Conservation (phyloP, 2,797 vertebrate genomes). For the Lerista edwardsae region DNA sequence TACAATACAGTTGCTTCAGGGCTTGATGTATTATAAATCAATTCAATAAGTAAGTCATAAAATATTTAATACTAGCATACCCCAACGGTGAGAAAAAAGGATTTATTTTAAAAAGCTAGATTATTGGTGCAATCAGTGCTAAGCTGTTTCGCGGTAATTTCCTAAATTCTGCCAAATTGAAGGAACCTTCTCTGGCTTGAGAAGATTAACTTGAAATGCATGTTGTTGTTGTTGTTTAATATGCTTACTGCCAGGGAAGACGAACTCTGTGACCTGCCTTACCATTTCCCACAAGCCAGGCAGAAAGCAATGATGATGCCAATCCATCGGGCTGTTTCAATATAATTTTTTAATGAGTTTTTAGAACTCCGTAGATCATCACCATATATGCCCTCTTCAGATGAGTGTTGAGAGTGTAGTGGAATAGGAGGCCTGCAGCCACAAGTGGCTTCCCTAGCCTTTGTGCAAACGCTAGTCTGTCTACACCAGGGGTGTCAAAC, state of each 20-base stretch:
- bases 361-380: no score
- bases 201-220: not conserved
- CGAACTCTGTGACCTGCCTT: slow-evolving; percentile 2
- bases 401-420: no score
- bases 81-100: not conserved
- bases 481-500: no score
- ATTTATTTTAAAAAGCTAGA: not conserved
- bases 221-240: no score
- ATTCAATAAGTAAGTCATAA: not conserved
- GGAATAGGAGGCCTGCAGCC: no score
- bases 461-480: no score
- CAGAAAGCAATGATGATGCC: not conserved
- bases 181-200: not conserved
- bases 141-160: slow-evolving; percentile 14
- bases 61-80: not conserved
- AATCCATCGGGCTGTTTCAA: not conserved
- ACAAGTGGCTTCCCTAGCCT: no score
- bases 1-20: not conserved
- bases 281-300: fast-evolving
- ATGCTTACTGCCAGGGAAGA: not conserved
- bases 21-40: not conserved
- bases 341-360: not conserved
- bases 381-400: no score
- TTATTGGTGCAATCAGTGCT: slow-evolving; percentile 22
- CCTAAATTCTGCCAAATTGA: not conserved